Evolutionary conservation across 2,888 invertebrate genomes (phyloP).

Genomic region (Hetaerina titia): DNA sequence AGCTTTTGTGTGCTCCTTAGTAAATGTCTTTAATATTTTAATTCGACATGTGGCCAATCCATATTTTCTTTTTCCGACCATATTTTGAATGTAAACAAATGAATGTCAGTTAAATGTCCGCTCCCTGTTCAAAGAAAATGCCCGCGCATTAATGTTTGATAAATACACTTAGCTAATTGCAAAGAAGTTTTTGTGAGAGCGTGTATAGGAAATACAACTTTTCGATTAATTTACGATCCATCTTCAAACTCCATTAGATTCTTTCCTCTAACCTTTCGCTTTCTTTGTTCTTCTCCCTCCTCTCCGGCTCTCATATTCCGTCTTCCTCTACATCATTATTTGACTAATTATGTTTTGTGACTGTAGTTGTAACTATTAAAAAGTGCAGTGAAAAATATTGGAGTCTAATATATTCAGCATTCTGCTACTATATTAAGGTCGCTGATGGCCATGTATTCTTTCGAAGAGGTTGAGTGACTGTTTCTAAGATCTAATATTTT

Average conservation of each 20-base stretch:
- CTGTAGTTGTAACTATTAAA: no score
- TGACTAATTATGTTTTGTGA: no score
- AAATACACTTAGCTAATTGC: not conserved
- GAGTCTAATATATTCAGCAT: no score
- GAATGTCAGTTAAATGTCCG: not conserved
- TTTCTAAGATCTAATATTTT: no score
- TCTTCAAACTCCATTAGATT: constrained; percentile 29
- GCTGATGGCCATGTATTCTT: no score
- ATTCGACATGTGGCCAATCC: not conserved
- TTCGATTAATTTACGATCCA: constrained; percentile 30
- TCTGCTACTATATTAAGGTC: no score
- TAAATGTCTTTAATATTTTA: not conserved
- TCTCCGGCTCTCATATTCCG: not conserved
- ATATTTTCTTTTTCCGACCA: not conserved
- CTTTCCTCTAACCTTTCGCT: not conserved
- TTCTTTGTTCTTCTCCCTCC: not conserved
- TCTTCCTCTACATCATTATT: not conserved
- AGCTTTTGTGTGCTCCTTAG: not conserved
- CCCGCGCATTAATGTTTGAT: not conserved
- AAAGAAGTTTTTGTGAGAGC: not conserved
- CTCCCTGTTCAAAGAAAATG: not conserved
- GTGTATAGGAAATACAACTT: not conserved
- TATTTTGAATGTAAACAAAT: not conserved
- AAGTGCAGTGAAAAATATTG: no score
- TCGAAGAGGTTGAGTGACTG: no score